Conservation (phyloP, 64 coral and sea anemone genomes). For the Stichodactyla mertensii region DNA sequence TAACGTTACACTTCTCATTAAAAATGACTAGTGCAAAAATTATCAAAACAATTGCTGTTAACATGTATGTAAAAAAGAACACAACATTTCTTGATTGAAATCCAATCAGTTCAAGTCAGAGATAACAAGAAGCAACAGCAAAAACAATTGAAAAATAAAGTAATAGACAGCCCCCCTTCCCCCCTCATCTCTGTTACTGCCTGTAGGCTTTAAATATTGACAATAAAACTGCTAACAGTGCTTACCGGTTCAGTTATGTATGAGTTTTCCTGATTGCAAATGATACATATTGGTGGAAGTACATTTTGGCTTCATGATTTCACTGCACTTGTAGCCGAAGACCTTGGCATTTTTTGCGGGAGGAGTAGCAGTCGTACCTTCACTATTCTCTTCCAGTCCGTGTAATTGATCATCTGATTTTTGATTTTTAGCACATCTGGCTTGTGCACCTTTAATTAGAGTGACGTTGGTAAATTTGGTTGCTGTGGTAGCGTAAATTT, state of each 20-base stretch:
- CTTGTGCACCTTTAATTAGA: slow-evolving; percentile 36
- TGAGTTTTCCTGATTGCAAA: slow-evolving; percentile 43
- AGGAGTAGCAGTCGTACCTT: neutral
- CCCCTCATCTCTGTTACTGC: neutral
- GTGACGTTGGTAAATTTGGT: slow-evolving; percentile 32
- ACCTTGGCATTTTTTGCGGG: slow-evolving; percentile 5
- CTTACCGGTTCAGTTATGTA: slow-evolving; percentile 38
- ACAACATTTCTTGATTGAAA: no score
- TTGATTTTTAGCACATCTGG: slow-evolving; percentile 12
- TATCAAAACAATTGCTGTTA: no score
- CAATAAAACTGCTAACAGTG: neutral
- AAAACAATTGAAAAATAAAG: neutral
- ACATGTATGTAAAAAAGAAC: no score
- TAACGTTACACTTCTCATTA: no score
- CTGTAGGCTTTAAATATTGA: neutral
- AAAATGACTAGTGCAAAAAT: no score
- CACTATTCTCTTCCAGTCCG: neutral
- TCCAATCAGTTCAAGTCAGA: no score
- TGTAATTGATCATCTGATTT: neutral
- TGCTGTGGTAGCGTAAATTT: slow-evolving; percentile 11
- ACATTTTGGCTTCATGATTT: slow-evolving; percentile 22
- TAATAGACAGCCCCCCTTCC: neutral
- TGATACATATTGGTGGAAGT: slow-evolving; percentile 46
- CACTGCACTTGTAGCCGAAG: slow-evolving; percentile 1
- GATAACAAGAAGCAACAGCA: no score